Evolutionary conservation across 2,113 vertebrate species (phyloP), one percentile per base, ranked within the genome.

Genomic region (Neogobius melanostomus): DNA sequence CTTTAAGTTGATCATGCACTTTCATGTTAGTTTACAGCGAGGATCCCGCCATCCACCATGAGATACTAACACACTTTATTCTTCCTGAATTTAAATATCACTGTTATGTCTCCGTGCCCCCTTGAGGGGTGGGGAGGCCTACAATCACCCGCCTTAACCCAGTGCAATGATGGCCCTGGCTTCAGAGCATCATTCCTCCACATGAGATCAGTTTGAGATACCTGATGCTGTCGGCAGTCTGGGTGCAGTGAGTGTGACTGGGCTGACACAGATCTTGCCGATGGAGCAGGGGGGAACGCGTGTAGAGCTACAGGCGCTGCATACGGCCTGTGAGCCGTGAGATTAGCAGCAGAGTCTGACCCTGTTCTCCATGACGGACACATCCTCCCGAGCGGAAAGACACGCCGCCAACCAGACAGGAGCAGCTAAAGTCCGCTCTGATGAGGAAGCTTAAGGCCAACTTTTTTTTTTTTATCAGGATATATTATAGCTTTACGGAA

Each of bases 281-380:
- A 64, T 53, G 7, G 10, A 74, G 69, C 61, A 36, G 12, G 54
- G 54, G 72, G 68, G 62, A 77, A 83, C 74, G 69, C 53, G 47
- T 77, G 77, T 72, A 69, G 60, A 61, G 64, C 84, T 74, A 75
- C 49, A 45, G 46, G 73, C 69, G 71, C 76, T 68, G 76, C 3
- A 36, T 36, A 73, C 67, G 50, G 82, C 83, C 74, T 79, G 69
- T 83, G 85, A 80, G 90, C 88, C 80, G 65, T 87, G 88, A 86
- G 84, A 88, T 90, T 87, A 82, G 71, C 69, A 66, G 52, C 16
- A 5, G 73, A 71, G 8, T 28, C 28, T 56, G 17, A 56, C 53
- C 53, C 53, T 21, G 11, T 56, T 77, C 54, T 61, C 59, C 67
- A 1, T 76, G 84, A 88, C 68, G 36, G 84, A 84, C 85, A 69